These are phyloP conservation scores for Zoroaster sp. DNA, from an alignment of 53 echinoderm and acorn worm genomes.

Conservation along the genomic window DNA sequence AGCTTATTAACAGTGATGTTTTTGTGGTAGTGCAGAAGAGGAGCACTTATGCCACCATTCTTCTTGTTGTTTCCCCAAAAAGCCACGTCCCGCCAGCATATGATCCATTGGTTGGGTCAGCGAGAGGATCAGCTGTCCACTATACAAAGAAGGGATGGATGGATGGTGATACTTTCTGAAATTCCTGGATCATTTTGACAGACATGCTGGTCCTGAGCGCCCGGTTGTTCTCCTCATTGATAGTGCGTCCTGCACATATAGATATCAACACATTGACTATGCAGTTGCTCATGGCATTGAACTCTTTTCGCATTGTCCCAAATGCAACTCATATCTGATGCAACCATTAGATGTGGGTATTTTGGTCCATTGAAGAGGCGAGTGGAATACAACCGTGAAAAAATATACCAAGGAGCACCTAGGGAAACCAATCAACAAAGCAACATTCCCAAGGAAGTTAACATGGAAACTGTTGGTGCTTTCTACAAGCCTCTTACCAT, in stretches of 20 bases:
- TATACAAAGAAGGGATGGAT: conserved; percentile 21
- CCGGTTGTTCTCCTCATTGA: too few species aligned
- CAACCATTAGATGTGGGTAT: too few species aligned
- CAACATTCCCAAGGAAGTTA: conserved; percentile 11
- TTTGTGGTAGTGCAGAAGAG: conserved; percentile 20
- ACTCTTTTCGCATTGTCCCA: too few species aligned
- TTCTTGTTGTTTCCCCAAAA: not conserved
- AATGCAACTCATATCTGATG: too few species aligned
- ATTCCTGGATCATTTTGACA: too few species aligned
- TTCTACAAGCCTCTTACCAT: conserved; percentile 3
- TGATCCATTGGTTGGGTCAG: not conserved
- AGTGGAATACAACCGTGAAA: too few species aligned
- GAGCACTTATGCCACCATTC: not conserved
- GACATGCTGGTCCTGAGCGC: too few species aligned
- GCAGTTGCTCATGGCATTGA: too few species aligned
- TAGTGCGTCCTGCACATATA: too few species aligned
- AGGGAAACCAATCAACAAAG: not conserved
- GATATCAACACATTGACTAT: too few species aligned
- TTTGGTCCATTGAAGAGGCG: too few species aligned
- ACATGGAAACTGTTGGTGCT: not conserved
- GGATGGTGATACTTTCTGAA: not conserved
- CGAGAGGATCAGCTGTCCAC: not conserved
- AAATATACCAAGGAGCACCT: conserved; percentile 8
- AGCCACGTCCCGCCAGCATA: not conserved
- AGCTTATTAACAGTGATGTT: conserved; percentile 10